Evolutionary conservation across 1,140 invertebrate genomes (phyloP).

Genomic region (Apis dorsata): DNA sequence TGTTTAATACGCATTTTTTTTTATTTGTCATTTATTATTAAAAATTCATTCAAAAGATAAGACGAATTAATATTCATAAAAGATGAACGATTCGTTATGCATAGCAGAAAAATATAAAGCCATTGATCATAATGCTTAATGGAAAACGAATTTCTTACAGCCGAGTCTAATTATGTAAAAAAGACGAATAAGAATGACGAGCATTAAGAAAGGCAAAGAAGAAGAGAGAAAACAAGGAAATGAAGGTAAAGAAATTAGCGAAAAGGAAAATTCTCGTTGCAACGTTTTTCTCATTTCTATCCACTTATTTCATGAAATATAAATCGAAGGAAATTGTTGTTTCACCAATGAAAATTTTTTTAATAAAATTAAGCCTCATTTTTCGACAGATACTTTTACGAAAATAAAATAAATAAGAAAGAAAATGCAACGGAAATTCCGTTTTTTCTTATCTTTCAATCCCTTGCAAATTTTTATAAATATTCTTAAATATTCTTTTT

Average conservation of each 20-base stretch:
- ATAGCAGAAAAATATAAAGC: background rate
- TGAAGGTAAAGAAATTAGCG: conserved; percentile 15
- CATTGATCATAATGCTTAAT: conserved; percentile 35
- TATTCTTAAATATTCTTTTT: conserved; percentile 5
- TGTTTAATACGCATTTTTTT: background rate
- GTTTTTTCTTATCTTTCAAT: background rate
- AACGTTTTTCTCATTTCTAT: background rate
- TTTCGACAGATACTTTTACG: background rate
- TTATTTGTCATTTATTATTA: background rate
- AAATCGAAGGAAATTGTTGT: background rate
- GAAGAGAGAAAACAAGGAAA: too few relatives aligned
- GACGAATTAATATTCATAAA: conserved; percentile 20
- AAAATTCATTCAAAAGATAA: background rate
- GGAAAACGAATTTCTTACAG: conserved; percentile 32
- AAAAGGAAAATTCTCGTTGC: background rate
- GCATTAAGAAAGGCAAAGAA: background rate
- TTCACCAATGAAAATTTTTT: background rate
- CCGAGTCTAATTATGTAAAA: conserved; percentile 23
- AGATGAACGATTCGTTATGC: background rate
- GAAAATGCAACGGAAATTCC: too few relatives aligned
- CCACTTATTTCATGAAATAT: background rate
- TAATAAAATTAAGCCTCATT: background rate
- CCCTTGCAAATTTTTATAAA: conserved; percentile 14
- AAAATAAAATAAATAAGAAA: too few relatives aligned
- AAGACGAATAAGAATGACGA: conserved; percentile 20